Evolutionary conservation across 2,888 invertebrate genomes (phyloP), one percentile per base, ranked within the genome.

Genomic region (Crocallis elinguaria): DNA sequence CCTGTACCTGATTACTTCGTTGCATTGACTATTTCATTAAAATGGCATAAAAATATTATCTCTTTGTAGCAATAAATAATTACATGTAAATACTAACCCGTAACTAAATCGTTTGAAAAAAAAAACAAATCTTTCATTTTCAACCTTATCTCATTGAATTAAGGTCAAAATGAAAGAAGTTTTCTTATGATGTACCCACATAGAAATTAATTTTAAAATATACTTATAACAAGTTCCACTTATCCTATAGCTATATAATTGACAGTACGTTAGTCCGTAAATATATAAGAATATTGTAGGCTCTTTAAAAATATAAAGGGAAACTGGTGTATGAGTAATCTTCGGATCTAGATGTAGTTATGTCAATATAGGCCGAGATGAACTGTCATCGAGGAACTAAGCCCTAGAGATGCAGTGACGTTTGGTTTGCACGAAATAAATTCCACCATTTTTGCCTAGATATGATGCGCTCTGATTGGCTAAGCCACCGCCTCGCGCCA

Each of bases 1-100:
- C 75, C 77, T 79, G 79, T 76, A 80, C 71, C 72, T 75, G 76
- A 69, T 70, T 73, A 72, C 76, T 84, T 84, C 84, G 84, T 84
- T 84, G 84, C 77, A 77, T 79, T 75, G 71, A 71, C 72, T 76
- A 71, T 70, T 65, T 70, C 64, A 53, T 60, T 46, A 63, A 62
- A 64, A 62, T 57, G 62, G 67, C 61, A 64, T 66, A 66, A 66
- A 67, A 66, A 64, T 67, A 63, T 59, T 32, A 53, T 62, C 61
- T 62, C 62, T 67, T 35, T 53, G 37, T 46, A 59, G 64, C 59
- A 65, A 69, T 71, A 53, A 59, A 51, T 52, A 46, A 17, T n/a
- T 27, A 70, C 67, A 16, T 23, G 29, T 38, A 54, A 75, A 78
- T 75, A 76, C 77, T 76, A 66, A 78, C 71, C 75, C 73, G 73